Evolutionary conservation across 2,888 invertebrate genomes (phyloP).

Genomic region (Ethmia dodecea): DNA sequence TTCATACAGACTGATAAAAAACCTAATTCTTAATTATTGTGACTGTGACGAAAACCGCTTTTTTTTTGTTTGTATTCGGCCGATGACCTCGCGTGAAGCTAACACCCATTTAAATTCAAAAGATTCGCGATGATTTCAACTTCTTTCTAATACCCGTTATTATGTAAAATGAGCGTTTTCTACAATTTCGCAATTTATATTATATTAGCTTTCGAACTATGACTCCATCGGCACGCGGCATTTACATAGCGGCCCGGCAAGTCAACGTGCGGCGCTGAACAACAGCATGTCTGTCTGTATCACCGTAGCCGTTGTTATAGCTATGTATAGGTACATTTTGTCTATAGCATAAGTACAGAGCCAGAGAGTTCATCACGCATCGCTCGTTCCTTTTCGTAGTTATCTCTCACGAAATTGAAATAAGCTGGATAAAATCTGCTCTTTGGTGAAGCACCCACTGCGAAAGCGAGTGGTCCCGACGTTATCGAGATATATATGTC

Average conservation of each 20-base stretch:
- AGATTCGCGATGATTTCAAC: slow-evolving; percentile 20
- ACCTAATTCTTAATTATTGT: too few species aligned
- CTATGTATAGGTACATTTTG: slow-evolving; percentile 3
- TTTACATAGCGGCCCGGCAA: slow-evolving; percentile 55
- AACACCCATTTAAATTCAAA: slow-evolving; percentile 20
- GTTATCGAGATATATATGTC: slow-evolving; percentile 57
- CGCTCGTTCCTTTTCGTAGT: slow-evolving; percentile 32
- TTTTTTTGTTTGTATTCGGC: too few species aligned
- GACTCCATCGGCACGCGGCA: slow-evolving; percentile 71
- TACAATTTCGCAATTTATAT: slow-evolving; percentile 61
- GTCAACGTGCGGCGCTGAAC: slow-evolving; percentile 25
- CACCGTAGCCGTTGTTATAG: too few species aligned
- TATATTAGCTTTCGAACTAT: slow-evolving; percentile 54
- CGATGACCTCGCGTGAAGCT: slow-evolving; percentile 10
- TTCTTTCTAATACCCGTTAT: slow-evolving; percentile 36
- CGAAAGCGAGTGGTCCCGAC: slow-evolving; percentile 54
- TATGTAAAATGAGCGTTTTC: slow-evolving; percentile 57
- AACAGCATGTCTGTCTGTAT: slow-evolving; percentile 1
- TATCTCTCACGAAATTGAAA: slow-evolving; percentile 57
- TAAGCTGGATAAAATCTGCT: slow-evolving; percentile 53
- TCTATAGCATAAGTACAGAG: background rate
- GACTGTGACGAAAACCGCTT: too few species aligned
- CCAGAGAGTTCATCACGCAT: slow-evolving; percentile 25
- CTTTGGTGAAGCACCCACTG: slow-evolving; percentile 41
- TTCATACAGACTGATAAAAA: too few species aligned